These are phyloP conservation scores for Columba livia DNA, from an alignment of 2,113 vertebrate species.

Conservation along the genomic window DNA sequence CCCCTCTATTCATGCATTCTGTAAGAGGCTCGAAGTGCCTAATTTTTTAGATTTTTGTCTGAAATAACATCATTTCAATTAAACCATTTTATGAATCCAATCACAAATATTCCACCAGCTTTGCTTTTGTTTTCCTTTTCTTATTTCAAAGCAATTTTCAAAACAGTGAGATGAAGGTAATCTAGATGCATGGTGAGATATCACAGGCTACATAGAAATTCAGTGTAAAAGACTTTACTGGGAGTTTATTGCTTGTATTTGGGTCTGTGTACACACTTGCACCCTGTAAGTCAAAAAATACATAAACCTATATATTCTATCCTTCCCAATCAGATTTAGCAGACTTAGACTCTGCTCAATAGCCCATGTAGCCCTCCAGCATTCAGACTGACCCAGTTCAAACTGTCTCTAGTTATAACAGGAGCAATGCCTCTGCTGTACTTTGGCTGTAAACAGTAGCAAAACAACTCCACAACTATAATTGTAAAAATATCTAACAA, in stretches of 20 bases:
- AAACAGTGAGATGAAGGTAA: not conserved
- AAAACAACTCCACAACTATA: not conserved
- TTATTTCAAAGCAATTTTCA: not conserved
- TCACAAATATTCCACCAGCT: not conserved
- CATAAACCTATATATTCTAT: not conserved
- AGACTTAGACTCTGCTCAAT: not conserved
- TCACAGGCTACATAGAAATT: not conserved
- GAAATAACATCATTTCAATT: not conserved
- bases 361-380: not conserved
- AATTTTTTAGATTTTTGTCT: not conserved
- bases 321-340: not conserved
- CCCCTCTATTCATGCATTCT: accelerated
- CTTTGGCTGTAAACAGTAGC: not conserved
- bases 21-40: not conserved
- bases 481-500: not conserved
- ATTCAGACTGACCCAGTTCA: not conserved
- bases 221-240: not conserved
- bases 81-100: not conserved
- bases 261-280: not conserved
- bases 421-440: not conserved
- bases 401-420: not conserved
- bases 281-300: not conserved
- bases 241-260: not conserved
- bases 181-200: not conserved
- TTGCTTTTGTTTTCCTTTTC: not conserved